phyloP scores from a whole-genome alignment of 2,888 invertebrate species.

The Latheticus oryzae region DNA sequence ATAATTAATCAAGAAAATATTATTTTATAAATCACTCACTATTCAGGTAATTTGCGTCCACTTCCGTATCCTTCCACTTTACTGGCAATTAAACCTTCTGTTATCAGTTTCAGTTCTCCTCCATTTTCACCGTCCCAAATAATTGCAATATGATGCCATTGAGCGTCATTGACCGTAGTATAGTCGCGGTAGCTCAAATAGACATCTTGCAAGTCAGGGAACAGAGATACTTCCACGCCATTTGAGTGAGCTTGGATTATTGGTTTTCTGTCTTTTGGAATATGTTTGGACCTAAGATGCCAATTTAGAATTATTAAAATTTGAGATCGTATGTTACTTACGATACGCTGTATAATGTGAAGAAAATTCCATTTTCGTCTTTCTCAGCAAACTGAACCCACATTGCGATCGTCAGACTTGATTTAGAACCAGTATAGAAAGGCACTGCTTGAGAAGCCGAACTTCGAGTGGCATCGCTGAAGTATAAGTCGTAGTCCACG shows the following conservation, averaged over 20 bases:
- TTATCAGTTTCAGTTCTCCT: constrained; percentile 88
- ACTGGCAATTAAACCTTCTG: constrained; percentile 95
- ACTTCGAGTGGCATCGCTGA: constrained; percentile 90
- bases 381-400: constrained; percentile 96
- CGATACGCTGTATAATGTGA: constrained; percentile 91
- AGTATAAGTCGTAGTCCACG: constrained; percentile 97
- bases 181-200: constrained; percentile 92
- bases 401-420: constrained; percentile 89
- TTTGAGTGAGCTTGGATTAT: constrained; percentile 92
- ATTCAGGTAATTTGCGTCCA: constrained; percentile 83
- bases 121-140: constrained; percentile 93
- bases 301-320: constrained; percentile 3
- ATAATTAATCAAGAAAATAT: constrained; percentile 52
- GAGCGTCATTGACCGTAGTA: constrained; percentile 94
- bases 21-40: constrained; percentile 70
- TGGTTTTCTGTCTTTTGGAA: constrained; percentile 81
- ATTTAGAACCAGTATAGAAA: constrained; percentile 81
- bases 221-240: constrained; percentile 91
- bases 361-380: constrained; percentile 94
- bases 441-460: constrained; percentile 94
- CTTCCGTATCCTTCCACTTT: constrained; percentile 90
- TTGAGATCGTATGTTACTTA: constrained; percentile 60
- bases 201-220: constrained; percentile 88
- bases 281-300: constrained; percentile 77
- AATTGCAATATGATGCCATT: constrained; percentile 95